phyloP scores from a whole-genome alignment of 2,113 vertebrate genomes.

The Phainopepla nitens region DNA sequence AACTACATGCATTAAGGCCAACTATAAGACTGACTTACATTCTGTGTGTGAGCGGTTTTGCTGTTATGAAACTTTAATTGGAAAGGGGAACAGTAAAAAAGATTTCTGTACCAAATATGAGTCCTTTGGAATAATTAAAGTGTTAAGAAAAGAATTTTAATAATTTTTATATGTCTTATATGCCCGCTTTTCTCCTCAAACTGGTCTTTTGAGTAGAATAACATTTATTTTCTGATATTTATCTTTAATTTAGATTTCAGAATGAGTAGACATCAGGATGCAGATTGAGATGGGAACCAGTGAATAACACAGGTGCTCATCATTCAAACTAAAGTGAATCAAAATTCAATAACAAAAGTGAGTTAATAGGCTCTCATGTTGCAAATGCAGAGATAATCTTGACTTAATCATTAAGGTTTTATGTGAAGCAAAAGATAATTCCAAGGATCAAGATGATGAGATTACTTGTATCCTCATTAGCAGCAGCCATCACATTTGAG shows the following conservation, averaged over 20 bases:
- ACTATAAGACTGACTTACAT: neutral
- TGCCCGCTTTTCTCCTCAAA: neutral
- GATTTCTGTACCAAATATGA: neutral
- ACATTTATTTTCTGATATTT: neutral
- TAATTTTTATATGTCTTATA: neutral
- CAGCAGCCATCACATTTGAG: neutral
- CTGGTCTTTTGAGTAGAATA: neutral
- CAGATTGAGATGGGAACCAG: neutral
- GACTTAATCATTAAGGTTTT: conserved; percentile 54
- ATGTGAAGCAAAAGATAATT: conserved; percentile 25
- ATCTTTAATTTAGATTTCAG: neutral
- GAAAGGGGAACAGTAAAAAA: neutral
- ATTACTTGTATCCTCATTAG: neutral
- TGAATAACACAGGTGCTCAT: conserved; percentile 9
- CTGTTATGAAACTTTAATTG: neutral
- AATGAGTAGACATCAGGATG: neutral
- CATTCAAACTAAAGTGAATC: neutral
- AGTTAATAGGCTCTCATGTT: conserved; percentile 37
- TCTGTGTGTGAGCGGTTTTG: neutral
- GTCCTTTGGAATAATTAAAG: neutral
- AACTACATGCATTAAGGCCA: neutral
- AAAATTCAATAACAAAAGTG: conserved; percentile 27
- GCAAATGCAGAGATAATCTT: conserved; percentile 5
- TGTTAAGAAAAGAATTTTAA: neutral
- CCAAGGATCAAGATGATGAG: neutral